Conservation (phyloP, 2,113 vertebrate species). For the Struthio camelus region DNA sequence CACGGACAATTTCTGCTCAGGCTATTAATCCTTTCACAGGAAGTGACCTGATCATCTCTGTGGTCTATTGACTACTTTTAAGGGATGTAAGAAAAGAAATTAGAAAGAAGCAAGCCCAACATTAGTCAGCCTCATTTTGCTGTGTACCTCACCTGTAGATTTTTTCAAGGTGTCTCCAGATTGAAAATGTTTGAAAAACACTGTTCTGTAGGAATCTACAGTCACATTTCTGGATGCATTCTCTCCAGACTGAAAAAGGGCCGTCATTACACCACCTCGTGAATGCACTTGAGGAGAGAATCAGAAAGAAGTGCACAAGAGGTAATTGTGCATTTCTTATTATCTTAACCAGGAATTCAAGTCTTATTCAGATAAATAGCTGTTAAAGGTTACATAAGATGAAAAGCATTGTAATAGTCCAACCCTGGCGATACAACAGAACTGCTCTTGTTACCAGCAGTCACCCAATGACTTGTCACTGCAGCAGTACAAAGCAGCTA, state of each 20-base stretch:
- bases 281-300: rapidly evolving
- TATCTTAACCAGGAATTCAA: background rate
- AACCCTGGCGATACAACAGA: background rate
- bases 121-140: background rate
- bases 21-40: background rate
- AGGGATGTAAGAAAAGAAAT: background rate
- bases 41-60: background rate
- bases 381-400: background rate
- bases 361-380: background rate
- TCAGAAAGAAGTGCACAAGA: background rate
- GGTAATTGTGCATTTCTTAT: background rate
- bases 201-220: background rate
- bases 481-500: background rate
- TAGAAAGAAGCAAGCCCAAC: background rate
- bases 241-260: background rate
- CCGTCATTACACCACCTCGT: too few relatives aligned
- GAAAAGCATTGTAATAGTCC: background rate
- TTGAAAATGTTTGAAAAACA: background rate
- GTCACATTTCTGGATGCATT: background rate
- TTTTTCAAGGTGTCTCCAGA: background rate
- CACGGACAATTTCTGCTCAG: background rate
- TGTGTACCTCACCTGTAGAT: background rate
- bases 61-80: background rate
- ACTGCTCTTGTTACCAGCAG: background rate
- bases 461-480: background rate